These are phyloP conservation scores for Leptopterna dolabrata DNA, from an alignment of 2,888 invertebrate species.

Conservation along the genomic window DNA sequence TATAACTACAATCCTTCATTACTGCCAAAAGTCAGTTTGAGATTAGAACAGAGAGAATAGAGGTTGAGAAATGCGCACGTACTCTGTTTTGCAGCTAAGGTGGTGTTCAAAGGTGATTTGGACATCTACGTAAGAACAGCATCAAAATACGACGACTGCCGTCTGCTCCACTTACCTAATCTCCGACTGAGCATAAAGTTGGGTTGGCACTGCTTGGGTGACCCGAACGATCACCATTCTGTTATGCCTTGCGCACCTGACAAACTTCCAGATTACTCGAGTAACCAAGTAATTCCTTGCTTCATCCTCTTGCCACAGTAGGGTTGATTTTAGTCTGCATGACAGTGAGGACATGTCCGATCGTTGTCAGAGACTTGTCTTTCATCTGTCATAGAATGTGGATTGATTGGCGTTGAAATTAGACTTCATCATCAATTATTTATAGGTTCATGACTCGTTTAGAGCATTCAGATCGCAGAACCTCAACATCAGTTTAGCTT, in stretches of 20 bases:
- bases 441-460: slow-evolving; percentile 91
- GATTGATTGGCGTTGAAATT: too few species aligned
- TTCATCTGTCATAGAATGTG: not conserved
- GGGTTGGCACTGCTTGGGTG: slow-evolving; percentile 91
- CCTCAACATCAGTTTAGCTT: slow-evolving; percentile 79
- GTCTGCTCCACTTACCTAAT: slow-evolving; percentile 90
- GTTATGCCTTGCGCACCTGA: slow-evolving; percentile 96
- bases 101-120: slow-evolving; percentile 91
- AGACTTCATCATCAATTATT: slow-evolving; percentile 42
- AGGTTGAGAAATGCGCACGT: too few species aligned
- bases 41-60: too few species aligned
- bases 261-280: slow-evolving; percentile 95
- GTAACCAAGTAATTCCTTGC: slow-evolving; percentile 78
- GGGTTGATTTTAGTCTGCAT: not conserved
- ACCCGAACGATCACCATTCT: slow-evolving; percentile 95
- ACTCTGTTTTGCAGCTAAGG: slow-evolving; percentile 73
- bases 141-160: slow-evolving; percentile 98
- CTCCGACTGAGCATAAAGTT: slow-evolving; percentile 85
- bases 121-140: slow-evolving; percentile 96
- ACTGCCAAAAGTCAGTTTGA: too few species aligned
- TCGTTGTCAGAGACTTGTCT: too few species aligned
- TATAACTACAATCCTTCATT: too few species aligned
- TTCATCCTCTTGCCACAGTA: not conserved
- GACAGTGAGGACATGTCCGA: too few species aligned
- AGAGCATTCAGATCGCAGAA: slow-evolving; percentile 92